A percentile compares a stretch with the other conserved stretches of the same genome.
Evolutionary conservation across 2,888 invertebrate species (phyloP).

Genomic region (Carterocephalus palaemon): DNA sequence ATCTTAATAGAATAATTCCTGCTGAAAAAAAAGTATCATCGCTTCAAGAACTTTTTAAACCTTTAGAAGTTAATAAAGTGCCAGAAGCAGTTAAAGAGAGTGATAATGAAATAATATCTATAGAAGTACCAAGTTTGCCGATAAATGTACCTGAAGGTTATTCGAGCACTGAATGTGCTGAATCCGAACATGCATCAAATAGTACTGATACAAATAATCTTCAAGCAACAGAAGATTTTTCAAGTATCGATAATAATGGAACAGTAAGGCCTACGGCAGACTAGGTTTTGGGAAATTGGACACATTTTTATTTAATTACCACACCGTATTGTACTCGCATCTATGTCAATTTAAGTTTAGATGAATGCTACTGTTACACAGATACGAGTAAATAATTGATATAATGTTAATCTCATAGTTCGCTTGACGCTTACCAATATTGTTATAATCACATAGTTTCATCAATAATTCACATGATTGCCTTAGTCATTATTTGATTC

Average conservation of each 20-base stretch:
- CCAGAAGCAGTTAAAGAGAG: constrained; percentile 66
- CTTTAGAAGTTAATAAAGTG: constrained; percentile 70
- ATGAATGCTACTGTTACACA: constrained; percentile 57
- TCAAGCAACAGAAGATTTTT: constrained; percentile 29
- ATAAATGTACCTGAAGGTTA: constrained; percentile 49
- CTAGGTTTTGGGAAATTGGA: constrained; percentile 38
- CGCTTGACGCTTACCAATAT: constrained; percentile 49
- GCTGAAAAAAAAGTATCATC: constrained; percentile 72
- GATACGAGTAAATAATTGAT: constrained; percentile 68
- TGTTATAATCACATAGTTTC: constrained; percentile 66
- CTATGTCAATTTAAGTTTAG: constrained; percentile 29
- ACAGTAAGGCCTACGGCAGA: constrained; percentile 35
- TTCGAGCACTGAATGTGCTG: constrained; percentile 33
- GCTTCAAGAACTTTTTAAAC: constrained; percentile 72
- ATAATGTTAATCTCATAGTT: constrained; percentile 61
- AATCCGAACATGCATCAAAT: constrained; percentile 34
- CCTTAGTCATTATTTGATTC: constrained; percentile 74
- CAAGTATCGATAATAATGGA: constrained; percentile 36
- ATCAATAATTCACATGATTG: constrained; percentile 74
- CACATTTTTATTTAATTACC: constrained; percentile 34
- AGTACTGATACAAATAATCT: constrained; percentile 22
- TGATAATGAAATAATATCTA: constrained; percentile 66
- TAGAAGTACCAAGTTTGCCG: constrained; percentile 61
- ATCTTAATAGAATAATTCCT: constrained; percentile 74
- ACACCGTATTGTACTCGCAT: constrained; percentile 18